These are phyloP conservation scores for Herpetotheres cachinnans DNA, from an alignment of 2,113 vertebrate species.

Conservation along the genomic window DNA sequence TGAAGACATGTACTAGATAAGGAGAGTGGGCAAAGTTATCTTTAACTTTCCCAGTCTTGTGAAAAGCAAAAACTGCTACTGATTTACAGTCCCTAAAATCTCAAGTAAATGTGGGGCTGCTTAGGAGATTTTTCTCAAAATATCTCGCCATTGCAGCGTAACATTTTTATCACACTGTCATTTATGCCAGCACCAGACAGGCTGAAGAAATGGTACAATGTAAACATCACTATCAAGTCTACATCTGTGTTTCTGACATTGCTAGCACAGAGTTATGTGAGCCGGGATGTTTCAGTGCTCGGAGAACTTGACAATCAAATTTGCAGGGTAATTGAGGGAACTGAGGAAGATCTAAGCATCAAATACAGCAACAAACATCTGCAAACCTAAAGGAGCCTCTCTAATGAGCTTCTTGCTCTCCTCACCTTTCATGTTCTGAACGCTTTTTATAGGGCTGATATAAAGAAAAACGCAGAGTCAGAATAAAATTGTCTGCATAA, in stretches of 20 bases:
- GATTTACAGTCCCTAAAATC: not conserved
- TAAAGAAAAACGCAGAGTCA: not conserved
- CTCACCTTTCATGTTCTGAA: not conserved
- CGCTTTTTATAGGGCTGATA: not conserved
- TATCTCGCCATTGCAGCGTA: not conserved
- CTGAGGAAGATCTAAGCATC: not conserved
- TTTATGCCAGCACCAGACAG: not conserved
- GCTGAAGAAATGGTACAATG: not conserved
- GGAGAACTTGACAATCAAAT: not conserved
- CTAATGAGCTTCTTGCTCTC: not conserved
- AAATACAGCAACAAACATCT: not conserved
- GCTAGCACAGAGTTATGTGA: fast-evolving
- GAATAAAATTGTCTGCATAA: not conserved
- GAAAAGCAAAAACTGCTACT: not conserved
- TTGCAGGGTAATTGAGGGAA: not conserved
- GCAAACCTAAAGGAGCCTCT: not conserved
- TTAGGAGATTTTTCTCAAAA: not conserved
- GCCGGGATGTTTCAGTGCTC: not conserved
- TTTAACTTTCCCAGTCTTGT: not conserved
- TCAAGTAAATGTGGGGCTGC: not conserved
- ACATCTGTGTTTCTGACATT: not conserved
- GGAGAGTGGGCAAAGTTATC: not conserved
- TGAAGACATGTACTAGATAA: not conserved
- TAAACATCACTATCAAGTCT: not conserved
- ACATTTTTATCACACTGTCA: not conserved